Evolutionary conservation across 2,888 invertebrate genomes (phyloP).

Genomic region (Diplolepis rosae): DNA sequence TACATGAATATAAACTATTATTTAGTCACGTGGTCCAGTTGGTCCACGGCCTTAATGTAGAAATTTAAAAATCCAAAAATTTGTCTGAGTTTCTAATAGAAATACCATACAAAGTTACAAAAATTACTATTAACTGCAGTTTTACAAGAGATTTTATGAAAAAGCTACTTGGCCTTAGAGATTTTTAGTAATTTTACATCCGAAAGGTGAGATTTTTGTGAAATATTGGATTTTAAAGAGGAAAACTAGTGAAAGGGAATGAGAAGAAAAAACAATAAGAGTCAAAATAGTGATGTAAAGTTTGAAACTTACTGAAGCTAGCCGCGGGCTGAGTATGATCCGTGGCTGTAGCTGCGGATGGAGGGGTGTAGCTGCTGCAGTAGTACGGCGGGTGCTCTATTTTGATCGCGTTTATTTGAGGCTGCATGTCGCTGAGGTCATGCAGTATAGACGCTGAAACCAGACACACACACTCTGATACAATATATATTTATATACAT

Average conservation of each 20-base stretch:
- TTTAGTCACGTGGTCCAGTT: too few relatives aligned
- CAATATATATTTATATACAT: conserved; percentile 3
- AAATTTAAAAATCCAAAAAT: too few relatives aligned
- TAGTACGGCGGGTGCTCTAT: conserved; percentile 89
- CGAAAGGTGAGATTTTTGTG: not conserved
- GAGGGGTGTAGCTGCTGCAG: conserved; percentile 86
- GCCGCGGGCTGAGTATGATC: conserved; percentile 73
- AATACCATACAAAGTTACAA: too few relatives aligned
- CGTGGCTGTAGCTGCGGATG: conserved; percentile 77
- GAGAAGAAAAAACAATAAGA: not conserved
- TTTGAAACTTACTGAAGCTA: conserved; percentile 72
- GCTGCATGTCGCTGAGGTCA: conserved; percentile 86
- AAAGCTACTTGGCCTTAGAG: too few relatives aligned
- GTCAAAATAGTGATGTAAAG: conserved; percentile 41
- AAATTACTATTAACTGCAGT: too few relatives aligned
- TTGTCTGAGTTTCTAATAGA: too few relatives aligned
- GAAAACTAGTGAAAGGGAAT: not conserved
- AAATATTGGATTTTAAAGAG: not conserved
- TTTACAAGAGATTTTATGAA: too few relatives aligned
- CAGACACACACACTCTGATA: conserved; percentile 60
- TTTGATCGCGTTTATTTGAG: conserved; percentile 85
- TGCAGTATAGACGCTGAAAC: conserved; percentile 94
- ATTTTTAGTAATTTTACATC: too few relatives aligned
- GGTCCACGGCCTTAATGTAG: too few relatives aligned
- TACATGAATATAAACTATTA: too few relatives aligned